Evolutionary conservation across 2,113 vertebrate species (phyloP), one percentile per base, ranked within the genome.

Genomic region (Pseudopodoces humilis): DNA sequence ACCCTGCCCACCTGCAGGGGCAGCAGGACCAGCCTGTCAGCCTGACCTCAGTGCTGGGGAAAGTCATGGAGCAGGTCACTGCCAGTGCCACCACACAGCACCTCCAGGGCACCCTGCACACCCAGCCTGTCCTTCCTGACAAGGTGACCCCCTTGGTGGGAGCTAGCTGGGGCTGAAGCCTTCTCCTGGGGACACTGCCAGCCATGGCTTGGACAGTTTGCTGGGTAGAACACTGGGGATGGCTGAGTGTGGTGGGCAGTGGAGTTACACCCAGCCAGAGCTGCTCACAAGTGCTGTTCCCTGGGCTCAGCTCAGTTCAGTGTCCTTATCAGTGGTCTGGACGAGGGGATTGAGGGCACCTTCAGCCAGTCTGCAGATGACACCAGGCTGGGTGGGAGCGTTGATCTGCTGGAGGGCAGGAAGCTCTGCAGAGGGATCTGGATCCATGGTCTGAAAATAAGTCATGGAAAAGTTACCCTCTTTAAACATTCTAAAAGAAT

Each of bases 381-480:
- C 62, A 22, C 55, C 47, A 41, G 21, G 25, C 3, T 63, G 56
- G 41, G 43, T 49, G 56, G 24, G 25, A 47, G 24, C 2, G 3
- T 4, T 55, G 30, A 22, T 47, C 24, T 75, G 41, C 46, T 53
- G 62, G 55, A 63, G 47, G 41, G 22, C 55, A 56, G 47, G 49
- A 33, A 28, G 47, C 25, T 76, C 31, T 62, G 31, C 53, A 76
- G 41, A 30, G 56, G 43, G 15, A 33, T 50, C 44, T 59, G 68
- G 15, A 27, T 53, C 11, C 12, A 8, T 20, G 22, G 71, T 52
- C 95, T 97, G 93, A 60, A 96, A 95, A 71, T 70, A 46, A 91
- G 50, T 72, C 71, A 71, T 4, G 7, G 79, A 74, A 93, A 94
- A 60, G 71, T 88, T 90, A 72, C 39, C 69, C 59, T 90, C 80